Percentiles rank a stretch among this genome's conserved stretches.
phyloP scores from a whole-genome alignment of 2,113 vertebrate species.

The Hydrolagus affinis region DNA sequence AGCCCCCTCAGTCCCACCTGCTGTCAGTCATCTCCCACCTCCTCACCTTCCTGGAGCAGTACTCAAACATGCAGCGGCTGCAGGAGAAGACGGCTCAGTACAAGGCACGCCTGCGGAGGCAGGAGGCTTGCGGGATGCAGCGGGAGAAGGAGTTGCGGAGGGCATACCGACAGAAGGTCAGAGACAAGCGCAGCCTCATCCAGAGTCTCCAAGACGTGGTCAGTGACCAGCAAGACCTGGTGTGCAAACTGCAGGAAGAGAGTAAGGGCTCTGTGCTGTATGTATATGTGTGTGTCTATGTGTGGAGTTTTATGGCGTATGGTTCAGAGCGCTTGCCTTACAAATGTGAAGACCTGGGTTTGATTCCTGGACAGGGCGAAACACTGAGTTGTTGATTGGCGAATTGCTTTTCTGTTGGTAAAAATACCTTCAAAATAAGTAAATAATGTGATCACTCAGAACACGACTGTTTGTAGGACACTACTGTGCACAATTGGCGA shows the following conservation, averaged over 20 bases:
- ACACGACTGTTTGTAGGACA: too few species aligned
- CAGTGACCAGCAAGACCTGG: conserved; percentile 49
- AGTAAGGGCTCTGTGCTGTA: not conserved
- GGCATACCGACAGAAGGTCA: conserved; percentile 59
- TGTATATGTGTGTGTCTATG: too few species aligned
- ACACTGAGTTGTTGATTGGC: too few species aligned
- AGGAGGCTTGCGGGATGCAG: conserved; percentile 54
- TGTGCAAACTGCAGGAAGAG: conserved; percentile 41
- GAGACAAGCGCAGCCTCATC: conserved; percentile 63
- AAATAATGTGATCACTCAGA: too few species aligned
- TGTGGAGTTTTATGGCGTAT: too few species aligned
- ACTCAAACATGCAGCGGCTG: conserved; percentile 67
- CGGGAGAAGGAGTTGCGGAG: conserved; percentile 59
- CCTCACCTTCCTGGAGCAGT: conserved; percentile 69
- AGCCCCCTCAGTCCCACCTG: conserved; percentile 59
- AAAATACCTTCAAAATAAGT: too few species aligned
- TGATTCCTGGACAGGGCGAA: too few species aligned
- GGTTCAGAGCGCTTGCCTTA: too few species aligned
- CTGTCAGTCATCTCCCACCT: conserved; percentile 67
- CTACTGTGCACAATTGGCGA: too few species aligned
- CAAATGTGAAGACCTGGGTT: too few species aligned
- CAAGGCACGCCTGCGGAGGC: conserved; percentile 55
- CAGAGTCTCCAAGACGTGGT: conserved; percentile 61
- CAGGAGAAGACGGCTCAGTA: conserved; percentile 65
- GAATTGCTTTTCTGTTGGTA: too few species aligned